A percentile compares a stretch with the other conserved stretches of the same genome.
Evolutionary conservation across 2,888 invertebrate genomes (phyloP).

Genomic region (Trissonchulus latispiculum): DNA sequence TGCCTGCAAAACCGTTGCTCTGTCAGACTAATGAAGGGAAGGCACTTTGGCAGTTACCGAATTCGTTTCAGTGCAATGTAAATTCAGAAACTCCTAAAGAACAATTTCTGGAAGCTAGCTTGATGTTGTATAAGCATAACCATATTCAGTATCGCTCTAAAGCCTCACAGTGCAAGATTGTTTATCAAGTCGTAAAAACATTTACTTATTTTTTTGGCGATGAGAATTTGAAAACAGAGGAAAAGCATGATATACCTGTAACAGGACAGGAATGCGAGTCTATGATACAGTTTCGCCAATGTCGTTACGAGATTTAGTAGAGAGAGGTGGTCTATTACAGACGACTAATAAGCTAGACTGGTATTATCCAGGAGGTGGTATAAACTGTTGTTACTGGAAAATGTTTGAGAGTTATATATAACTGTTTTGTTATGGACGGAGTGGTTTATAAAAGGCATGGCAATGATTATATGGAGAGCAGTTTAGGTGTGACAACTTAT

Average conservation of each 20-base stretch:
- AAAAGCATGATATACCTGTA: background rate
- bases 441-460: background rate
- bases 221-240: background rate
- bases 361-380: conserved; percentile 5
- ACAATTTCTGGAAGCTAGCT: too few species aligned
- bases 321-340: background rate
- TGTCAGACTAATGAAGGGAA: too few species aligned
- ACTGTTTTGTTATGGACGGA: background rate
- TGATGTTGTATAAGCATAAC: background rate
- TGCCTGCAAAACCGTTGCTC: too few species aligned
- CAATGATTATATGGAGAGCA: background rate
- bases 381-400: conserved; percentile 8
- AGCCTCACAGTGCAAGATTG: background rate
- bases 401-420: background rate
- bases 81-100: too few species aligned
- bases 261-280: conserved; percentile 1
- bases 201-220: conserved; percentile 11
- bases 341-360: conserved; percentile 1
- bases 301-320: background rate
- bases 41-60: too few species aligned
- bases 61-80: too few species aligned
- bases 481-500: background rate
- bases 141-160: background rate
- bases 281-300: background rate
- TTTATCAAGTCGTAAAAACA: background rate